Base-by-base conservation (phyloP, 2,113 vertebrate species). In the Pimephales promelas region DNA sequence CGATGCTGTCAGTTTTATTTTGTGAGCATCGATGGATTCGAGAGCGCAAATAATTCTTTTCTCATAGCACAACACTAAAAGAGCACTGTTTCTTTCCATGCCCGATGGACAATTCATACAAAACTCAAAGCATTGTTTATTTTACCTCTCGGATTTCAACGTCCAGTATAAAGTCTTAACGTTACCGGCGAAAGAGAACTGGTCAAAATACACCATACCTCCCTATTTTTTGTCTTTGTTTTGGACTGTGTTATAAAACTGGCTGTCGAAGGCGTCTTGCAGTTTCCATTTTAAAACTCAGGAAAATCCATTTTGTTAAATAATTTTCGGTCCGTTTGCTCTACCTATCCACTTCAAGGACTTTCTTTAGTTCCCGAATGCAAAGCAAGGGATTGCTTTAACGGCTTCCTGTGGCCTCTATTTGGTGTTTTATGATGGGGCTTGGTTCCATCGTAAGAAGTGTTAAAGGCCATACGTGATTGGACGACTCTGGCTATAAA, bases 231-330 rank as follows among this genome's bases (percentile, higher is more conserved):
- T 18, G 72, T 54, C 18, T 83, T 57, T 26, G 54, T 79, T 74
- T 57, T 24, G 64, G 49, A 49, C 43, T 49, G 43, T 49, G 64
- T 59, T 64, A 62, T 57, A 76, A 70, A 77, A 72, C 16, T 14
- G 34, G 14, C 54, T 47, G 5, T 56, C 40, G 4, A 79, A 76
- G 47, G 34, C n/a, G 8, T 79, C 80, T 78, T 43, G 20, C 36
- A 13, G 22, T 81, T 74, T 64, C 57, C 54, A 85, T 61, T 28
- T 74, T 18, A 78, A 52, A 83, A 83, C 85, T 86, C 75, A 79
- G 81, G 85, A 80, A 86, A 66, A 86, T 79, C 76, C 75, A 74
- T 83, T 82, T 14, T 77, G 36, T 84, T 83, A 34, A 10, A 59
- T 34, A 56, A 75, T 18, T 57, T 70, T 43, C 24, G 24, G 24